These are phyloP conservation scores for Ctenicera cuprea DNA, from an alignment of 2,888 invertebrate species.

Conservation along the genomic window DNA sequence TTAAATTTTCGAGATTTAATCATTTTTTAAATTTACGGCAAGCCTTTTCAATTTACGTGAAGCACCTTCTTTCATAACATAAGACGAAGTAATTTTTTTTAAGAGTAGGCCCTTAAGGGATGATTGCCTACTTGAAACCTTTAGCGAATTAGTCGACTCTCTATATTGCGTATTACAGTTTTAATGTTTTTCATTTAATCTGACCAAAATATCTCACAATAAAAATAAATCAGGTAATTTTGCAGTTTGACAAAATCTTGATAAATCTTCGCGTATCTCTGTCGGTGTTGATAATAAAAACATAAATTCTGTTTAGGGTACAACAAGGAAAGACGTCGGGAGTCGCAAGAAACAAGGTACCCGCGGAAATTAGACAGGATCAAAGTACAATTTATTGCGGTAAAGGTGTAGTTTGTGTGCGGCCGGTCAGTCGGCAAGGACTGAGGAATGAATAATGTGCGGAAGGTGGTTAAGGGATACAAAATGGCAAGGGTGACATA, in stretches of 20 bases:
- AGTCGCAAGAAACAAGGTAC: slow-evolving; percentile 27
- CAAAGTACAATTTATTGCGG: slow-evolving; percentile 49
- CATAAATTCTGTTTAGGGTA: slow-evolving; percentile 21
- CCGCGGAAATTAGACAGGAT: slow-evolving; percentile 46
- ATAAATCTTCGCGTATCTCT: neutral
- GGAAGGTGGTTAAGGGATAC: slow-evolving; percentile 62
- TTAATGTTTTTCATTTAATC: neutral
- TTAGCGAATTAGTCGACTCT: neutral
- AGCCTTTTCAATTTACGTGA: slow-evolving; percentile 21
- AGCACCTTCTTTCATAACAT: slow-evolving; percentile 12
- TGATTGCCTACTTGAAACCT: slow-evolving; percentile 5
- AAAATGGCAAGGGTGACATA: slow-evolving; percentile 62
- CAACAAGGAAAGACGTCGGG: neutral
- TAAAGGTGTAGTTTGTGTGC: slow-evolving; percentile 49
- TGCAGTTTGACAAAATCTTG: neutral
- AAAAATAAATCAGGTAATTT: neutral
- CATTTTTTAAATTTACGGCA: slow-evolving; percentile 16
- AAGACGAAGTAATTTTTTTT: slow-evolving; percentile 13
- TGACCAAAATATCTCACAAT: neutral
- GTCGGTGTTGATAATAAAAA: slow-evolving; percentile 2
- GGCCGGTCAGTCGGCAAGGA: slow-evolving; percentile 47
- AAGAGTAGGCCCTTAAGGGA: slow-evolving; percentile 3
- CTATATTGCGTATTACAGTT: neutral
- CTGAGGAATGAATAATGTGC: slow-evolving; percentile 63
- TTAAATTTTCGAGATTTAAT: slow-evolving; percentile 11